A percentile compares a stretch with the other conserved stretches of the same genome.
These are phyloP conservation scores for Proctacanthus coquilletti DNA, from an alignment of 1,140 invertebrate species.

Conservation along the genomic window DNA sequence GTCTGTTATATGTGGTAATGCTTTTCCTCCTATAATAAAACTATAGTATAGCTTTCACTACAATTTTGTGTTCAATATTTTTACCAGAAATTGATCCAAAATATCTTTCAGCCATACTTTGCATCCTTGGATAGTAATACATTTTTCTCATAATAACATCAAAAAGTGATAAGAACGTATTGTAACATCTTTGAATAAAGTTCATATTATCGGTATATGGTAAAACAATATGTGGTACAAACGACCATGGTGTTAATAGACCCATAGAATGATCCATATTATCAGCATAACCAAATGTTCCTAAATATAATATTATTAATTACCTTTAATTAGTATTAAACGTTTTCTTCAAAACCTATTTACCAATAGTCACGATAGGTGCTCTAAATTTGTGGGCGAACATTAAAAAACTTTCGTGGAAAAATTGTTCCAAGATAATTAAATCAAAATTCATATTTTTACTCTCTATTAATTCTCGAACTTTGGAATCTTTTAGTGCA, in stretches of 20 bases:
- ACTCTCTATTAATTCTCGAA: slow-evolving; percentile 31
- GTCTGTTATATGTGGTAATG: slow-evolving; percentile 29
- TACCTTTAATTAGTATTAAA: neutral
- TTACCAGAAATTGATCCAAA: slow-evolving; percentile 13
- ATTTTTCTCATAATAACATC: slow-evolving; percentile 20
- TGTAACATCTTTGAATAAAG: slow-evolving; percentile 20
- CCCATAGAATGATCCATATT: slow-evolving; percentile 36
- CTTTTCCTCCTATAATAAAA: too few relatives aligned
- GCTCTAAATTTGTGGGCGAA: slow-evolving; percentile 37
- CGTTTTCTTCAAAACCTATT: neutral
- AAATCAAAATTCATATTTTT: slow-evolving; percentile 33
- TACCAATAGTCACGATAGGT: slow-evolving; percentile 34
- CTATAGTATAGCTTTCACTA: too few relatives aligned
- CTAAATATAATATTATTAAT: slow-evolving; percentile 4
- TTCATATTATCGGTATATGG: slow-evolving; percentile 28
- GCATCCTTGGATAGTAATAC: slow-evolving; percentile 25
- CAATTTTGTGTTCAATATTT: too few relatives aligned
- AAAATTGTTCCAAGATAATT: slow-evolving; percentile 38
- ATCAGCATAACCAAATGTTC: slow-evolving; percentile 36
- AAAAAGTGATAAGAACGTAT: slow-evolving; percentile 20
- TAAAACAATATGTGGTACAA: slow-evolving; percentile 32
- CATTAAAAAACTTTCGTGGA: slow-evolving; percentile 36
- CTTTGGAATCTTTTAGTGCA: slow-evolving; percentile 30
- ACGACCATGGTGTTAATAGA: slow-evolving; percentile 34
- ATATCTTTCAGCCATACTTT: slow-evolving; percentile 23